Base-by-base conservation (phyloP, 2,113 vertebrate species). In the Coracopsis vasa region DNA sequence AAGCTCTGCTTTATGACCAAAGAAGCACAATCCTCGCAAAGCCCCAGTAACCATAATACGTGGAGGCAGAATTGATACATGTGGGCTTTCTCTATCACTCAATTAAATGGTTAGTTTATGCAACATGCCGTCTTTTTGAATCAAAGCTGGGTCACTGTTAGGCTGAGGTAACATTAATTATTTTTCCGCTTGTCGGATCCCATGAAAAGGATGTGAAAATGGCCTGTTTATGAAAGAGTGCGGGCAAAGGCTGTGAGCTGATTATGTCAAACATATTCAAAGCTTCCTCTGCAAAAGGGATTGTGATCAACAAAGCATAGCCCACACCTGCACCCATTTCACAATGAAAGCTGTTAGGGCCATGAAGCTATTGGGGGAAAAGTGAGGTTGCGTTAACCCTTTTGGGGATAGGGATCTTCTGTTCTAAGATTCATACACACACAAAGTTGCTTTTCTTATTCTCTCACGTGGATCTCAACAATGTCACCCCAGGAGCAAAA, bases 111-210 rank as follows among this genome's bases (percentile, higher is more conserved):
- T 98, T 98, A 96, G 97, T 98, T 99, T 98, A 98, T 98, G 98
- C 98, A 98, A 98, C 98, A 98, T 98, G 98, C 98, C 98, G 98
- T 98, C 98, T 97, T 97, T 97, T 96, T 98, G 98, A 98, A 98
- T 98, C 97, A 97, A 97, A 98, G 98, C 98, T 98, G 98, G 99
- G 99, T 99, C 99, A 99, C 98, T 98, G 97, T 98, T 97, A 98
- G 99, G 99, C 99, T 98, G 99, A 99, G 99, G 98, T 99, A 99
- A 99, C 99, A 98, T 99, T 99, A 99, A 99, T 99, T 99, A 99
- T 99, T 99, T 99, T 99, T 99, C 99, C 99, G 99, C 99, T 98
- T 99, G 99, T 99, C 99, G 90, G 99, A 99, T 99, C 98, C 98
- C 98, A 99, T 99, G 99, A 99, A 98, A 98, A 97, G 98, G 97